These are phyloP conservation scores for Pseudotriccus pelzelni DNA, from an alignment of 2,797 vertebrate genomes.

Conservation along the genomic window DNA sequence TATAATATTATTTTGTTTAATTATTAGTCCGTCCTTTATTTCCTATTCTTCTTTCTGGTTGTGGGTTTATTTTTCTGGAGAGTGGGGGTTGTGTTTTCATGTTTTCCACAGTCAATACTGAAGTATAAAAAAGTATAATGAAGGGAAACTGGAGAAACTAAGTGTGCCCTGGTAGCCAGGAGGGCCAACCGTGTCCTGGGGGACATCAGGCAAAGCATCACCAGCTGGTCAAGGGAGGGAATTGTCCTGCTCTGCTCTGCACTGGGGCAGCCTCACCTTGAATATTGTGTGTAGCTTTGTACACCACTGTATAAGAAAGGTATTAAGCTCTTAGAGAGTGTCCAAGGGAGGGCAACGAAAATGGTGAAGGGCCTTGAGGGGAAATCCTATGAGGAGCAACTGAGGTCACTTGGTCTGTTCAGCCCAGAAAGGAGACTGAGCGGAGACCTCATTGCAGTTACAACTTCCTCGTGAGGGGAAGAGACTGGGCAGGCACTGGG, in stretches of 20 bases:
- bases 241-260: background rate
- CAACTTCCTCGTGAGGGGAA: background rate
- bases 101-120: background rate
- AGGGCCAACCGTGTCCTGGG: background rate
- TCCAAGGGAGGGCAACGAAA: background rate
- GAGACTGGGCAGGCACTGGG: background rate
- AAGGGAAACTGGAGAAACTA: background rate
- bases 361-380: background rate
- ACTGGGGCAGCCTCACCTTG: background rate
- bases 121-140: background rate
- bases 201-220: background rate
- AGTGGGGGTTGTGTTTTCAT: background rate
- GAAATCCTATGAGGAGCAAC: background rate
- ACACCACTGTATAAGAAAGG: too few relatives aligned
- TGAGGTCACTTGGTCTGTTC: background rate
- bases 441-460: background rate
- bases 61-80: background rate
- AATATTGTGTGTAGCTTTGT: too few relatives aligned
- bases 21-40: background rate
- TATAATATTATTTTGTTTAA: background rate
- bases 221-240: rapidly evolving
- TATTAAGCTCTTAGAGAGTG: background rate
- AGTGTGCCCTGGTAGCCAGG: background rate
- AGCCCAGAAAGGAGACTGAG: background rate
- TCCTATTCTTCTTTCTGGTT: background rate